phyloP scores from a whole-genome alignment of 2,797 vertebrate genomes.

The Pelobates cultripes region DNA sequence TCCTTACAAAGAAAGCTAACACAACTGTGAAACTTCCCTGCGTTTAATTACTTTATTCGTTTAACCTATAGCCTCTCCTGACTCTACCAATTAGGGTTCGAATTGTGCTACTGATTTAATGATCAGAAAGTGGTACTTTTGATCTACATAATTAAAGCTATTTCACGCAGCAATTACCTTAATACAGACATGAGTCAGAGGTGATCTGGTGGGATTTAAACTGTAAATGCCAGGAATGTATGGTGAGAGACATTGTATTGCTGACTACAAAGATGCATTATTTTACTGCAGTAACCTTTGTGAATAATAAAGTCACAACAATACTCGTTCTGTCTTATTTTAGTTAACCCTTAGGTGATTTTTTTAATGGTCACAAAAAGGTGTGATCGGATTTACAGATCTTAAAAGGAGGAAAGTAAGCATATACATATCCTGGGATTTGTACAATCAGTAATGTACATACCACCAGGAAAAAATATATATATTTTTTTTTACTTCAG shows the following conservation, averaged over 20 bases:
- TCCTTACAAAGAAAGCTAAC: background rate
- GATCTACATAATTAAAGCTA: conserved; percentile 36
- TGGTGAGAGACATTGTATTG: background rate
- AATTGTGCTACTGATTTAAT: conserved; percentile 22
- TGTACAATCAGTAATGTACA: background rate
- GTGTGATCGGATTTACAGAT: too few relatives aligned
- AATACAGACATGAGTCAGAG: conserved; percentile 27
- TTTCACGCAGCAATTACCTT: conserved; percentile 39
- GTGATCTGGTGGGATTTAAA: conserved; percentile 7
- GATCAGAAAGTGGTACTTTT: conserved; percentile 21
- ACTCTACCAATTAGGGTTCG: conserved; percentile 47
- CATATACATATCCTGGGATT: too few relatives aligned
- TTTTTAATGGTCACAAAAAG: too few relatives aligned
- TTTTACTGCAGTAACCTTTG: too few relatives aligned
- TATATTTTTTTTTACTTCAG: background rate
- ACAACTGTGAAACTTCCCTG: background rate
- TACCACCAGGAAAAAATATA: background rate
- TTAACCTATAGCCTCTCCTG: conserved; percentile 42
- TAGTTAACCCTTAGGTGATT: too few relatives aligned
- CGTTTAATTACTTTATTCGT: conserved; percentile 41
- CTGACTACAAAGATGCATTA: background rate
- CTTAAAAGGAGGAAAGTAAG: too few relatives aligned
- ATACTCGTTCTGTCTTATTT: too few relatives aligned
- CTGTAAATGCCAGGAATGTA: background rate
- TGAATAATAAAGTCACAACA: too few relatives aligned